Evolutionary conservation across 2,888 invertebrate species (phyloP).

Genomic region (Oasisia sp.): DNA sequence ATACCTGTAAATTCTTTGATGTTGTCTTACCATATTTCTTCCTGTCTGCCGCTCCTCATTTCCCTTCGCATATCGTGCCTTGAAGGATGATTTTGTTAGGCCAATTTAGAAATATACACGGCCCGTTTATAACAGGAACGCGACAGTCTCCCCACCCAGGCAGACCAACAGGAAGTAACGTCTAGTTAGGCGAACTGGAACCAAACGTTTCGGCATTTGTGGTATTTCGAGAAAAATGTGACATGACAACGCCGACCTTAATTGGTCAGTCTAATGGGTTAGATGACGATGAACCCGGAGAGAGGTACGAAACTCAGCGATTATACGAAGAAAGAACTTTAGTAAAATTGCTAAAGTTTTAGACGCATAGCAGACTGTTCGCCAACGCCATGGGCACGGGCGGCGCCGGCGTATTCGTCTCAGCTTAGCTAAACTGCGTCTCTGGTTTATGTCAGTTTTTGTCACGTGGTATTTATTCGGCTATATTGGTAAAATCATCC

Average conservation of each 20-base stretch:
- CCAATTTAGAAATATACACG: not conserved
- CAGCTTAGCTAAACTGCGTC: too few relatives aligned
- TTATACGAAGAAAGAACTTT: not conserved
- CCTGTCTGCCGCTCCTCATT: too few relatives aligned
- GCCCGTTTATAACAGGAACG: not conserved
- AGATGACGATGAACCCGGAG: not conserved
- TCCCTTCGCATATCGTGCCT: too few relatives aligned
- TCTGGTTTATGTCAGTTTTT: too few relatives aligned
- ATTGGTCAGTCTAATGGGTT: not conserved
- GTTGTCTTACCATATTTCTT: too few relatives aligned
- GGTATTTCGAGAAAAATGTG: conserved; percentile 13
- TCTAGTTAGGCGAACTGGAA: not conserved
- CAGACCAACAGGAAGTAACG: conserved; percentile 8
- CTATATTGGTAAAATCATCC: too few relatives aligned
- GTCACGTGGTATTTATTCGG: too few relatives aligned
- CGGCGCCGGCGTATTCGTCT: too few relatives aligned
- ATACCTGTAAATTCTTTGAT: too few relatives aligned
- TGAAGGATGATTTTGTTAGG: too few relatives aligned
- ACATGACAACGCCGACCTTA: not conserved
- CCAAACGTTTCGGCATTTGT: not conserved
- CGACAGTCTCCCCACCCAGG: not conserved
- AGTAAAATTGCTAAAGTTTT: not conserved
- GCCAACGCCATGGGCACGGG: not conserved
- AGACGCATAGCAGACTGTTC: not conserved
- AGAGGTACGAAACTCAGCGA: not conserved